Evolutionary conservation across 2,113 vertebrate species (phyloP).

Genomic region (Nothocercus nigrocapillus): DNA sequence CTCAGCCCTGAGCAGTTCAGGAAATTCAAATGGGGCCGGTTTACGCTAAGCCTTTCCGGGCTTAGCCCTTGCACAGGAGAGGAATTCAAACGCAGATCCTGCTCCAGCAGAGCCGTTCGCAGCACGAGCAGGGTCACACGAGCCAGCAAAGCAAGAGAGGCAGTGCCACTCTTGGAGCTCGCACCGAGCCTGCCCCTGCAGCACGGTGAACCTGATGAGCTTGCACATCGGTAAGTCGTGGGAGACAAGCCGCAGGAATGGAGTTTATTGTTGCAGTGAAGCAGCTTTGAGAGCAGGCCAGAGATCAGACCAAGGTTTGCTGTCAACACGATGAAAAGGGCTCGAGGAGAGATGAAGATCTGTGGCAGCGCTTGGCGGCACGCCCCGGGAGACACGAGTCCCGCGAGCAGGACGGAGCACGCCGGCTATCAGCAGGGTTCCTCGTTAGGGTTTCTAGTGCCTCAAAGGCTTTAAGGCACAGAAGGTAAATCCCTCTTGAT

Average conservation of each 20-base stretch:
- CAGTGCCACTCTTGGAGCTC: fast-evolving
- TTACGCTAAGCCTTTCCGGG: not conserved
- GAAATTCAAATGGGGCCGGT: not conserved
- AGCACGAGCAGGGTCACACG: not conserved
- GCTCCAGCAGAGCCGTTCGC: not conserved
- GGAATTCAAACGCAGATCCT: not conserved
- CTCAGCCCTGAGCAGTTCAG: not conserved
- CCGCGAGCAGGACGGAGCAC: too few species aligned
- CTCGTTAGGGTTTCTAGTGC: not conserved
- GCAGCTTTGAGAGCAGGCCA: not conserved
- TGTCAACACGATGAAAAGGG: not conserved
- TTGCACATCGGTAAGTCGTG: not conserved
- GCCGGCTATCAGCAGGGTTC: not conserved
- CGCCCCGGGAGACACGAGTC: fast-evolving
- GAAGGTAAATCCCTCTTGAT: not conserved
- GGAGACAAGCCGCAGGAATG: not conserved
- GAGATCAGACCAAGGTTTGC: not conserved
- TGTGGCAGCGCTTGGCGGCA: not conserved
- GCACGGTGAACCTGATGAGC: not conserved
- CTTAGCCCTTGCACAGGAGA: not conserved
- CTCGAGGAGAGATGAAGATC: not conserved
- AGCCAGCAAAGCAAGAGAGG: not conserved
- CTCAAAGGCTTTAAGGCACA: not conserved
- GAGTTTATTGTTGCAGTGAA: not conserved
- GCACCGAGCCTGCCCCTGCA: fast-evolving